Evolutionary conservation across 2,797 vertebrate species (phyloP).

Genomic region (Sardinella longiceps): DNA sequence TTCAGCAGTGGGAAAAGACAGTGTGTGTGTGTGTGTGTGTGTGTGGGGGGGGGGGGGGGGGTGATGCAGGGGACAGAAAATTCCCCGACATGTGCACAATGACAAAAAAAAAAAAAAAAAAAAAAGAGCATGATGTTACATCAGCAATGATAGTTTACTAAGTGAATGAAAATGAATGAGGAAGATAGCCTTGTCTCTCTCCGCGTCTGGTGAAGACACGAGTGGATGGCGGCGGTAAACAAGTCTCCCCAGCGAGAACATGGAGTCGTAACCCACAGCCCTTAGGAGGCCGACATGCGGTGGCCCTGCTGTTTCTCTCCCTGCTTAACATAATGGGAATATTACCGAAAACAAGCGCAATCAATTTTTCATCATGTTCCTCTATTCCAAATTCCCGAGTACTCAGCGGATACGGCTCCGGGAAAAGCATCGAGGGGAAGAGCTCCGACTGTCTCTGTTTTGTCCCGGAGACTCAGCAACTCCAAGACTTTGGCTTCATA

Average conservation of each 20-base stretch:
- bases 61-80: not conserved
- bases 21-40: too few species aligned
- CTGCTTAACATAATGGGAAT: conserved; percentile 24
- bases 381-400: not conserved
- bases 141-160: not conserved
- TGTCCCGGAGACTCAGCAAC: too few species aligned
- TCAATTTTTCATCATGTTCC: conserved; percentile 34
- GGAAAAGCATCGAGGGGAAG: not conserved
- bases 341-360: conserved; percentile 38
- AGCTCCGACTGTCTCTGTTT: not conserved
- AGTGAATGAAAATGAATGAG: not conserved
- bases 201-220: not conserved
- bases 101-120: not conserved
- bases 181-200: not conserved
- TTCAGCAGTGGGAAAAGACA: too few species aligned
- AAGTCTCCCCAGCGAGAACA: not conserved
- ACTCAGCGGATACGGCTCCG: not conserved
- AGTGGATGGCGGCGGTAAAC: not conserved
- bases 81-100: not conserved
- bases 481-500: not conserved
- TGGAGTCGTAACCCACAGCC: not conserved
- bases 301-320: not conserved
- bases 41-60: not conserved
- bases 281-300: not conserved
- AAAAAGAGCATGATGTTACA: not conserved